These are phyloP conservation scores for Drosophila orena DNA, from an alignment of 1,140 invertebrate species.

Conservation along the genomic window DNA sequence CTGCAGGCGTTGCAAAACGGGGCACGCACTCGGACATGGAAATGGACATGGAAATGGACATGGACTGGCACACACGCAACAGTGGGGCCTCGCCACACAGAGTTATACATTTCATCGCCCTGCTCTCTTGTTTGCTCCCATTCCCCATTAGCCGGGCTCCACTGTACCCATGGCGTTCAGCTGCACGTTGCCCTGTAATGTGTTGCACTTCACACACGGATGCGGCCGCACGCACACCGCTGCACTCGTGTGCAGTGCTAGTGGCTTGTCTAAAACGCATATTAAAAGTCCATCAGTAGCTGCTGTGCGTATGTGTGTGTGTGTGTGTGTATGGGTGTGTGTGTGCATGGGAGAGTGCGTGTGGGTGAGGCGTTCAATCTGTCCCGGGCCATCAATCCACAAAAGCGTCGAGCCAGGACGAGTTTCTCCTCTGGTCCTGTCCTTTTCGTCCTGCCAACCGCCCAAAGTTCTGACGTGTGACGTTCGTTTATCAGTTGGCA, in stretches of 20 bases:
- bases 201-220: constrained; percentile 48
- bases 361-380: constrained; percentile 66
- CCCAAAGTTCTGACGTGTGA: constrained; percentile 71
- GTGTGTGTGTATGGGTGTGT: background rate
- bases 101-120: no score
- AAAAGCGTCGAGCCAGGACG: constrained; percentile 68
- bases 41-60: constrained; percentile 22
- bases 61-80: constrained; percentile 20
- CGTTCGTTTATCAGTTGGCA: constrained; percentile 78
- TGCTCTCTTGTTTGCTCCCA: no score
- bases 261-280: constrained; percentile 73
- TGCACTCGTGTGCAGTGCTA: constrained; percentile 9
- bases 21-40: constrained; percentile 52
- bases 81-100: background rate
- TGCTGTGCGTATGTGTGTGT: background rate
- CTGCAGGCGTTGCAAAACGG: constrained; percentile 77
- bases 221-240: constrained; percentile 23
- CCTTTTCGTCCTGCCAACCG: constrained; percentile 33
- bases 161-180: constrained; percentile 15
- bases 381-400: constrained; percentile 75
- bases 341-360: background rate
- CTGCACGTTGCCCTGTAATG: constrained; percentile 40
- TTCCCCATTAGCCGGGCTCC: background rate
- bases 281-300: constrained; percentile 75
- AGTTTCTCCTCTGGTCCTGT: constrained; percentile 17